Conservation (phyloP, 2,888 invertebrate genomes). For the Lasioglossum zephyrum region DNA sequence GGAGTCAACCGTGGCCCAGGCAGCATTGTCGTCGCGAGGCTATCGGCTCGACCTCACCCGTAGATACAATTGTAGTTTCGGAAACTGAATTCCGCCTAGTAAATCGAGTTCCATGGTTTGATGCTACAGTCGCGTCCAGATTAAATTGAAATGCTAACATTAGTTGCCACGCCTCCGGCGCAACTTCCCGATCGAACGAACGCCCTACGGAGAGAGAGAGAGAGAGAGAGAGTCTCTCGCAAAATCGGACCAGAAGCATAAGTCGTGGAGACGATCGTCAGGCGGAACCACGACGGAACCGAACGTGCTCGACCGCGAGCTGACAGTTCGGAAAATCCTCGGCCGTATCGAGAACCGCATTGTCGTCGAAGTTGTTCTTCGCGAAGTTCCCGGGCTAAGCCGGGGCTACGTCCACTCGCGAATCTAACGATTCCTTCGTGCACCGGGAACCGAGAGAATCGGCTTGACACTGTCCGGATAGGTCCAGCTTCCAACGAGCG, state of each 20-base stretch:
- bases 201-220: background rate
- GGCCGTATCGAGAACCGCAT: slow-evolving; percentile 7
- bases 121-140: slow-evolving; percentile 27
- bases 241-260: background rate
- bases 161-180: background rate
- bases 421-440: slow-evolving; percentile 1
- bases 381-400: slow-evolving; percentile 12
- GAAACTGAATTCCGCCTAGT: slow-evolving; percentile 43
- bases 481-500: background rate
- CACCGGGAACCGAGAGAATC: background rate
- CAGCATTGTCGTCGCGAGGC: background rate
- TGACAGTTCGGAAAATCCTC: slow-evolving; percentile 4
- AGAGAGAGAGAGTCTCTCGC: background rate
- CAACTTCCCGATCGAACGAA: background rate
- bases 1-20: background rate
- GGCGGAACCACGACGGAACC: background rate
- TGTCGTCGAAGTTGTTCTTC: background rate
- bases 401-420: slow-evolving; percentile 2
- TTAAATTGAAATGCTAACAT: slow-evolving; percentile 49
- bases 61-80: slow-evolving; percentile 40
- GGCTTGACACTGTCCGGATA: background rate
- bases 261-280: background rate
- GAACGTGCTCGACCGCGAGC: background rate
- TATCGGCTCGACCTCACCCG: slow-evolving; percentile 33
- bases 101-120: slow-evolving; percentile 30